Conservation (phyloP, 2,888 invertebrate species). For the Pycnomerus fuliginosus region DNA sequence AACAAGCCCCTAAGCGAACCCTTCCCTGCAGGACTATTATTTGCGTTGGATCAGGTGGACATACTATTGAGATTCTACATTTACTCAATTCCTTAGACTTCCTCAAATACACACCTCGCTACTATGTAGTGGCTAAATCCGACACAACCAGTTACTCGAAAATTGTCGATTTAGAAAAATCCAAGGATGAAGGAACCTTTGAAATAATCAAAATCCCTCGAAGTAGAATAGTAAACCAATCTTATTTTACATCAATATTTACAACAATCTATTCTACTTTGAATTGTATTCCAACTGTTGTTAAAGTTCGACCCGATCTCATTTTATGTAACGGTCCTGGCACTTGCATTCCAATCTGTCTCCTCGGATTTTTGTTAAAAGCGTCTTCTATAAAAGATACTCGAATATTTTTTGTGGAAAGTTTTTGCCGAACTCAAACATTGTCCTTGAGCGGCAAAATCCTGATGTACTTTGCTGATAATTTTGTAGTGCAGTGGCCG, state of each 20-base stretch:
- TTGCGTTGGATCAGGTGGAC: slow-evolving; percentile 82
- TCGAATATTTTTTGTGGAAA: slow-evolving; percentile 89
- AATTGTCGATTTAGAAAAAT: slow-evolving; percentile 58
- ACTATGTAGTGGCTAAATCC: slow-evolving; percentile 75
- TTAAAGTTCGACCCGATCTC: slow-evolving; percentile 72
- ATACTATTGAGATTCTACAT: slow-evolving; percentile 91
- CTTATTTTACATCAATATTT: slow-evolving; percentile 74
- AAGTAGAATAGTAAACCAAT: slow-evolving; percentile 85
- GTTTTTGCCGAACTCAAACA: slow-evolving; percentile 87
- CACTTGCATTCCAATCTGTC: slow-evolving; percentile 90
- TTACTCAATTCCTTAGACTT: slow-evolving; percentile 65
- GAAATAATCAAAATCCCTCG: slow-evolving; percentile 69
- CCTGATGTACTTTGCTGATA: slow-evolving; percentile 78
- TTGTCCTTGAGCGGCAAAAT: slow-evolving; percentile 89
- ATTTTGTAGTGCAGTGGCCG: slow-evolving; percentile 93
- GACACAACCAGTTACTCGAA: slow-evolving; percentile 76
- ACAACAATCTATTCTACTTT: slow-evolving; percentile 76
- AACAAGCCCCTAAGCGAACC: slow-evolving; percentile 35
- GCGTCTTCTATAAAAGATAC: slow-evolving; percentile 65
- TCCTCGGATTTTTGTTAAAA: slow-evolving; percentile 73
- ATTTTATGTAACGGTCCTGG: slow-evolving; percentile 95
- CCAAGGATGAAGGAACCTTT: slow-evolving; percentile 41
- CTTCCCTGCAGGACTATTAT: slow-evolving; percentile 56
- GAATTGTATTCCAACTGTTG: slow-evolving; percentile 67
- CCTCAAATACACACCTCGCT: slow-evolving; percentile 68